A percentile compares a stretch with the other conserved stretches of the same genome.
Evolutionary conservation across 2,797 vertebrate species (phyloP).

Genomic region (Labeo calbasu): DNA sequence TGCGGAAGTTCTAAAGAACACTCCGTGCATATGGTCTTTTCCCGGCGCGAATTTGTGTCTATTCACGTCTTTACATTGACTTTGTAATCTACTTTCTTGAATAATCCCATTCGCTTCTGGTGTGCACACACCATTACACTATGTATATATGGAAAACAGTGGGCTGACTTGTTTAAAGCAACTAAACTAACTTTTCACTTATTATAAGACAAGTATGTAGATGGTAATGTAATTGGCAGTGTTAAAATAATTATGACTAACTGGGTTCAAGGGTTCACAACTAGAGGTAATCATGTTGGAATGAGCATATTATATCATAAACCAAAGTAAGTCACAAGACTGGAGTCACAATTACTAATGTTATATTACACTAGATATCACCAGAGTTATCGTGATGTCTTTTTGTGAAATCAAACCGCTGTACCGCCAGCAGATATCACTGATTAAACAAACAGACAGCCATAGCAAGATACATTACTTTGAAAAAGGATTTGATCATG

Average conservation of each 20-base stretch:
- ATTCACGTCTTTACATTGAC: no score
- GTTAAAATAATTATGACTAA: slow-evolving; percentile 12
- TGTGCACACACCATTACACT: no score
- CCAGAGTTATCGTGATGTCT: slow-evolving; percentile 6
- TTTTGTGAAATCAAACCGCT: neutral
- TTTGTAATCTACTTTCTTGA: no score
- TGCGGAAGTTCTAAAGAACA: no score
- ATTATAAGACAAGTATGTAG: neutral
- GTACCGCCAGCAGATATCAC: neutral
- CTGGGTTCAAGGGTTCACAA: slow-evolving; percentile 32
- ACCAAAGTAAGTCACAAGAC: slow-evolving; percentile 34
- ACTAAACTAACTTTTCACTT: neutral
- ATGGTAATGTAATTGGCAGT: neutral
- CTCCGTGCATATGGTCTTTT: no score
- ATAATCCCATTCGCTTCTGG: no score
- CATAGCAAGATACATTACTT: neutral
- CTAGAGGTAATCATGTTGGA: slow-evolving; percentile 12
- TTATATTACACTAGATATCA: slow-evolving; percentile 30
- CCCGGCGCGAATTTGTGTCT: no score
- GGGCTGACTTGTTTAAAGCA: neutral
- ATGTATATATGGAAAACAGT: neutral
- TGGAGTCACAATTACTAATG: neutral
- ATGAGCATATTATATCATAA: slow-evolving; percentile 12
- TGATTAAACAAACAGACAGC: neutral
- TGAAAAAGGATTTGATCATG: neutral